Base-by-base conservation (phyloP, 2,797 vertebrate genomes). In the Sphenopsis melanotis region DNA sequence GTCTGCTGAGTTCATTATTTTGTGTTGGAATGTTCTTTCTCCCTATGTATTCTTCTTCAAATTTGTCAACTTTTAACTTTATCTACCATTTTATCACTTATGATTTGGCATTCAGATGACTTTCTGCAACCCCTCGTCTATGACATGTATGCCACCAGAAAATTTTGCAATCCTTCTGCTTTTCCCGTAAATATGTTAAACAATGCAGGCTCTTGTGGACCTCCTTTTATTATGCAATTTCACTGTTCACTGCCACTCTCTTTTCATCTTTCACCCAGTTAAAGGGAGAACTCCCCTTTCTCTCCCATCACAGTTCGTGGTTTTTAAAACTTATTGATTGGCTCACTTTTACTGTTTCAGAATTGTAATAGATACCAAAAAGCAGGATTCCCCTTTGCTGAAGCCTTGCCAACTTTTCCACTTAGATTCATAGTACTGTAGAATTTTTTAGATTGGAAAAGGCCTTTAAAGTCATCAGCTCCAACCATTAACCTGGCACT, bases 401-500 rank as follows among this genome's bases (percentile, higher is more conserved):
- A 90, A 87, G 4, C 14, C 4, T 79, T 57, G 15, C 12, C 5
- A 3, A 7, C 34, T 84, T 92, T 87, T n/a, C 56, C n/a, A 41
- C 29, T 78, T 39, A 53, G 16, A 83, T 65, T 52, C 44, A 27
- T 23, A 32, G 30, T 52, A 20, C 3, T 46, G 21, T 65, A 20
- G 16, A 53, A 41, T 15, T 21, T 7, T 18, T 84, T 29, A 13
- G 19, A 18, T 47, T 66, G 47, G 22, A 47, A 65, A 79, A 84
- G 13, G 4, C 14, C 41, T 66, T 66, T 53, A 36, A 60, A 84
- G 36, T 72, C 22, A 42, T n/a, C 22, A 29, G 6, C 34, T 60
- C 39, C 39, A 60, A 42, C 13, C 30, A 41, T 47, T 65, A 60
- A n/a, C 27, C 19, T 0, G 0, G 34, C 26, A 17, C 13, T 22